phyloP scores from a whole-genome alignment of 2,797 vertebrate species.

The Gymnodraco acuticeps region DNA sequence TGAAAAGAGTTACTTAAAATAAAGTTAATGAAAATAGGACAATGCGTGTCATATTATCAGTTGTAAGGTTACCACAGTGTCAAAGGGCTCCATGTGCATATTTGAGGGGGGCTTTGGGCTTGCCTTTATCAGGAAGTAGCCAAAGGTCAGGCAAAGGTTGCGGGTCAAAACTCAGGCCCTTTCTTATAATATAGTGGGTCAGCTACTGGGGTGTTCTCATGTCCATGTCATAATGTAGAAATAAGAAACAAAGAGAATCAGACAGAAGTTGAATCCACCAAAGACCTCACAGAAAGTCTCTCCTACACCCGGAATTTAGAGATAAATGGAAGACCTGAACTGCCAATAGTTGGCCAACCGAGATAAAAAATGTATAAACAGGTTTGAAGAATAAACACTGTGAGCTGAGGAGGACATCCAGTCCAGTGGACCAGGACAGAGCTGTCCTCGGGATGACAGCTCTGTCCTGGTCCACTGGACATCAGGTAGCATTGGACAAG shows the following conservation, averaged over 20 bases:
- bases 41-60: neutral
- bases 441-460: too few species aligned
- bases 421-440: too few species aligned
- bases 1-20: too few species aligned
- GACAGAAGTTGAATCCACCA: neutral
- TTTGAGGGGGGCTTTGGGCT: neutral
- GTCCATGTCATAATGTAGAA: neutral
- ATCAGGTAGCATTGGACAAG: neutral
- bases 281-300: neutral
- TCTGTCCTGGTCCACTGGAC: conserved; percentile 1
- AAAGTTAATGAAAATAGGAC: neutral
- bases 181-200: too few species aligned
- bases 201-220: too few species aligned
- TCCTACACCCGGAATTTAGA: neutral
- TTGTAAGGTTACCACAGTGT: neutral
- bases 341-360: neutral
- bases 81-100: neutral
- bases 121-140: too few species aligned
- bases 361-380: conserved; percentile 10
- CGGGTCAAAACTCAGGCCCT: too few species aligned
- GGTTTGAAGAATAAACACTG: conserved; percentile 7
- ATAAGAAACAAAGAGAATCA: neutral
- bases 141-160: too few species aligned
- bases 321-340: neutral
- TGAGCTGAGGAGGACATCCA: conserved; percentile 12